Conservation (phyloP, 2,888 invertebrate genomes). For the Melikaiella ostensackeni region DNA sequence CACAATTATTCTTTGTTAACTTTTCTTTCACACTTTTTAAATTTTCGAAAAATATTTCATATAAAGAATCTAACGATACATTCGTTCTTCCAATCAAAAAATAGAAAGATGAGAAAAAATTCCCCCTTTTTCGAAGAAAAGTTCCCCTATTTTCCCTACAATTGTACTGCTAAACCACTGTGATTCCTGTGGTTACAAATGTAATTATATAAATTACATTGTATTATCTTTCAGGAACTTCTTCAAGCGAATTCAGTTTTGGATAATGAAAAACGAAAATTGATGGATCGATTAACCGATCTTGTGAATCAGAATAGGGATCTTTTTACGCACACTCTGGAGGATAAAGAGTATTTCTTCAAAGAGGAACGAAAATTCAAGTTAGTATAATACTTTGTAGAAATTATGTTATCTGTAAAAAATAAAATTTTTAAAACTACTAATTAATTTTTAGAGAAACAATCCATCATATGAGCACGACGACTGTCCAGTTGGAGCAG, state of each 20-base stretch:
- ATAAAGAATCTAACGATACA: too few species aligned
- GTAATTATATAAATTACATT: background rate
- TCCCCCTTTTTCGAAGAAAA: too few species aligned
- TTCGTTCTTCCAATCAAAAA: too few species aligned
- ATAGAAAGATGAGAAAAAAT: too few species aligned
- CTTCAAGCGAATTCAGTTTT: constrained; percentile 92
- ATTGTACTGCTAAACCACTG: too few species aligned
- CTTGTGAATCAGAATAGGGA: constrained; percentile 96
- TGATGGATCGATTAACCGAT: constrained; percentile 95
- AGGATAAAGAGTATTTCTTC: constrained; percentile 96
- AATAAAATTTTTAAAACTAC: constrained; percentile 36
- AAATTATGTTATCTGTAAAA: background rate
- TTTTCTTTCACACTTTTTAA: too few species aligned
- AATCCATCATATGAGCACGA: constrained; percentile 92
- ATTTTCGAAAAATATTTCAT: too few species aligned
- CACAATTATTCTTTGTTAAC: too few species aligned
- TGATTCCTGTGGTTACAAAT: too few species aligned
- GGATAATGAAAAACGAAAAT: constrained; percentile 91
- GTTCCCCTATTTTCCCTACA: too few species aligned
- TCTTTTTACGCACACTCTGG: constrained; percentile 92
- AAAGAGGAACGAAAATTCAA: constrained; percentile 96
- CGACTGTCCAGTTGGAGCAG: constrained; percentile 93
- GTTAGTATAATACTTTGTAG: constrained; percentile 63
- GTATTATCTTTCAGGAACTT: constrained; percentile 82
- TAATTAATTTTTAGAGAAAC: constrained; percentile 82